Evolutionary conservation across 2,888 invertebrate species (phyloP), one percentile per base, ranked within the genome.

Genomic region (Lithosia quadra): DNA sequence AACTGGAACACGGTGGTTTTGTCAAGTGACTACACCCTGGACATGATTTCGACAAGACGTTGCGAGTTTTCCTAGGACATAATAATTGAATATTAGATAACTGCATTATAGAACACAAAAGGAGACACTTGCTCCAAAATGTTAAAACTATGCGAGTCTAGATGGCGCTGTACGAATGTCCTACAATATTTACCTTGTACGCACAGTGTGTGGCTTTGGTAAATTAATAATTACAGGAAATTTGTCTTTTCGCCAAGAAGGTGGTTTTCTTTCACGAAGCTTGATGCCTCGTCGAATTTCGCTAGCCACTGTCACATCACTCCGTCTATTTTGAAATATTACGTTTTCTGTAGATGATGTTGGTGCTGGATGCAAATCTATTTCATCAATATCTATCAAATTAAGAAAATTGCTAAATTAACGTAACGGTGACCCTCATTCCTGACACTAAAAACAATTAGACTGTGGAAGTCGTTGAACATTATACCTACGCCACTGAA

Each of bases 271-370:
- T 63, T 82, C 68, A 36, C 86, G 84, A 63, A 90, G 73, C 49
- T 83, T 79, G 60, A 65, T 73, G 11, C 90, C 90, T 34, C 79
- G 78, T 36, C 75, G 67, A 21, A 90, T 72, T 76, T 83, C 86
- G 55, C 73, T 71, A 55, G 84, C 76, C 33, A 89, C 74, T 5
- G 77, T 76, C 18, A 73, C 56, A 63, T 77, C 68, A 22, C 72
- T 65, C 82, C 86, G 85, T 15, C 83, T 71, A 49, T 79, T 72
- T 49, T 73, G 73, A 5, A 75, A 56, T 56, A 83, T 76, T 53
- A 69, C 74, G 39, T 58, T 34, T 55, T 43, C 18, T 15, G 63
- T 59, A 8, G 39, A 62, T 60, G 55, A 10, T 64, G 33, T 57
- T 18, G 65, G 34, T 34, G 71, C 69, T 22, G 66, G 39, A n/a